phyloP scores from a whole-genome alignment of 1,140 invertebrate species.

The Orchestia grillus region DNA sequence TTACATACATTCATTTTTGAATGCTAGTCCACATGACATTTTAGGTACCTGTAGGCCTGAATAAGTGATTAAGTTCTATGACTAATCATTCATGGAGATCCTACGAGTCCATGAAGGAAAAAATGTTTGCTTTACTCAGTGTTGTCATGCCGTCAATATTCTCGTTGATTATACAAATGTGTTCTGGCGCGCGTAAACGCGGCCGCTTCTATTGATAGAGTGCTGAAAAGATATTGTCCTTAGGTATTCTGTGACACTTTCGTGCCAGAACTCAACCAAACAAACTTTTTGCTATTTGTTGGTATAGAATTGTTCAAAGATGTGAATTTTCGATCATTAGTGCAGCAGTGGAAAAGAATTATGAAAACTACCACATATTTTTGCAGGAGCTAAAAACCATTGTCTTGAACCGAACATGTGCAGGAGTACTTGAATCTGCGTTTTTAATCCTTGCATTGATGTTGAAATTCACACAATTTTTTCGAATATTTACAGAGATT shows the following conservation, averaged over 20 bases:
- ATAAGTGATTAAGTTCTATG: no score
- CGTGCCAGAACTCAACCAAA: background rate
- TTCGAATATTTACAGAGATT: no score
- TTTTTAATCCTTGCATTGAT: no score
- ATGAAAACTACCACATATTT: background rate
- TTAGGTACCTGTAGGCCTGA: no score
- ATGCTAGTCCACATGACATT: no score
- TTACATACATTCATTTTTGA: no score
- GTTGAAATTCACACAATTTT: no score
- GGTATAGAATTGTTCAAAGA: no score
- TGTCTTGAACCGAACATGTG: no score
- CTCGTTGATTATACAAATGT: background rate
- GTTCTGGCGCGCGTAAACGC: background rate
- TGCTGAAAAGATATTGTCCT: background rate
- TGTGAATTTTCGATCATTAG: background rate
- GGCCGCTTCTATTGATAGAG: background rate
- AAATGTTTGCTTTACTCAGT: background rate
- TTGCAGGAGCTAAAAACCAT: no score
- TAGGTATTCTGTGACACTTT: background rate
- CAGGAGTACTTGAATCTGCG: no score
- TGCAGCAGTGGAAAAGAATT: background rate
- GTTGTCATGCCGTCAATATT: background rate
- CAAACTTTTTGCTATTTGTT: background rate
- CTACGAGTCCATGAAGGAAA: background rate
- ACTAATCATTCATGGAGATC: no score